These are phyloP conservation scores for Astreopora myriophthalma DNA, from an alignment of 64 coral and sea anemone genomes.

Conservation along the genomic window DNA sequence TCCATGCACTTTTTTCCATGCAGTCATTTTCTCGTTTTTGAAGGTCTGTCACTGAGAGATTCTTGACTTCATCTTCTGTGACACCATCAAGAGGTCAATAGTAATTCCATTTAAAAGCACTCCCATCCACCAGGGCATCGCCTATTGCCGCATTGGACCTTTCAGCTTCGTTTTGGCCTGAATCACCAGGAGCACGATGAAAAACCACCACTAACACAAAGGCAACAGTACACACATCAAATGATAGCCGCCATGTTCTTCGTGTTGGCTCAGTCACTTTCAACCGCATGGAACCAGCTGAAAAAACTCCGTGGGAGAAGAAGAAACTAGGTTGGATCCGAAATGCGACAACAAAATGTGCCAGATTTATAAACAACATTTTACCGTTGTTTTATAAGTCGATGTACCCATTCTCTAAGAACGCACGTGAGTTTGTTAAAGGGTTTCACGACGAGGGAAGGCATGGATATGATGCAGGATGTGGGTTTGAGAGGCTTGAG, in stretches of 20 bases:
- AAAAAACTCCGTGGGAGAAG: too few species aligned
- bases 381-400: too few species aligned
- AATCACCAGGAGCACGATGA: conserved; percentile 53
- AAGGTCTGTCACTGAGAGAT: conserved; percentile 26
- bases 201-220: not conserved
- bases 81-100: conserved; percentile 44
- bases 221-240: too few species aligned
- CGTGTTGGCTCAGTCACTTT: too few species aligned
- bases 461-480: not conserved
- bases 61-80: conserved; percentile 44
- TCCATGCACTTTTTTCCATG: conserved; percentile 64
- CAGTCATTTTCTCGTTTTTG: conserved; percentile 34
- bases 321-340: too few species aligned
- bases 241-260: too few species aligned
- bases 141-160: conserved; percentile 43
- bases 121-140: conserved; percentile 54
- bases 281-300: too few species aligned
- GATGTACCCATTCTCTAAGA: conserved; percentile 70
- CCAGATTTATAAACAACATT: too few species aligned
- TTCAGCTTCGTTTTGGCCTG: conserved; percentile 52
- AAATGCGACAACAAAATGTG: too few species aligned
- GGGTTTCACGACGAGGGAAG: conserved; percentile 67
- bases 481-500: too few species aligned
- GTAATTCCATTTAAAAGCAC: conserved; percentile 42
- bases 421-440: conserved; percentile 62